These are phyloP conservation scores for Tragelaphus eurycerus DNA, from an alignment of 2,797 vertebrate species.

Conservation along the genomic window DNA sequence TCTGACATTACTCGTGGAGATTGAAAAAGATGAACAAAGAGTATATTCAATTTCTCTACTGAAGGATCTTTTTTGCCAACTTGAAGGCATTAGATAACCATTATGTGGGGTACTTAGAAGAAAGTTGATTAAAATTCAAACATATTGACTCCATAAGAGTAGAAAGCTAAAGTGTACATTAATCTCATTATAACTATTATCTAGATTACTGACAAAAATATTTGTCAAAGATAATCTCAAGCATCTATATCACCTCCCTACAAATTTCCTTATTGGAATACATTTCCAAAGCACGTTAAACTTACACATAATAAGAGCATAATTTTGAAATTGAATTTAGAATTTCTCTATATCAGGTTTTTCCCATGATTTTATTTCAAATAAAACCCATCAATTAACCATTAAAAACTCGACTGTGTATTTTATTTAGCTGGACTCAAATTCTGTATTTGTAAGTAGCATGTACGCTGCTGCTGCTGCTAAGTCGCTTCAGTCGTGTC, in stretches of 20 bases:
- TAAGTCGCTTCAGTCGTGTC: too few relatives aligned
- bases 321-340: neutral
- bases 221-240: neutral
- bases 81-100: neutral
- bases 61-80: neutral
- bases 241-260: neutral
- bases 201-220: neutral
- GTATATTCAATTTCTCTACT: neutral
- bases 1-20: neutral
- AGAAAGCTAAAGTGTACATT: neutral
- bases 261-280: neutral
- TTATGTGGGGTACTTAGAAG: neutral
- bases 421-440: neutral
- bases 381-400: neutral
- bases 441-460: neutral
- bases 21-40: neutral
- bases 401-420: neutral
- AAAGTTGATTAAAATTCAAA: neutral
- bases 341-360: neutral
- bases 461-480: neutral
- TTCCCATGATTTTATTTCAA: conserved; percentile 15
- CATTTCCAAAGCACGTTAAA: neutral
- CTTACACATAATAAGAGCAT: neutral
- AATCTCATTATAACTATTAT: neutral
- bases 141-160: neutral